phyloP scores from a whole-genome alignment of 2,797 vertebrate genomes.

The Intellagama lesueurii region DNA sequence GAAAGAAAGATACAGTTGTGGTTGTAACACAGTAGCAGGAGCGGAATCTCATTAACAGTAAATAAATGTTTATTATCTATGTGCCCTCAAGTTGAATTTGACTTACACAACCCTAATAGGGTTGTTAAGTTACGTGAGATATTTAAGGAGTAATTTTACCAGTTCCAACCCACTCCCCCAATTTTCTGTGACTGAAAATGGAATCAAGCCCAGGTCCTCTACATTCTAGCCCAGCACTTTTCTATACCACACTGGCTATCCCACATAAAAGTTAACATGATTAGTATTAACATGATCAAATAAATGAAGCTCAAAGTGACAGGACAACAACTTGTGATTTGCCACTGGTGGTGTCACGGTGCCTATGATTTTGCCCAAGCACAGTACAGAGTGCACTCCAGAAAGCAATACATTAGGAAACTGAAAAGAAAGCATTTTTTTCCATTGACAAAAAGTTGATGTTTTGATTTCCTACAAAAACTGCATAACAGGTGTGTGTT shows the following conservation, averaged over 20 bases:
- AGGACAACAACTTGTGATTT: neutral
- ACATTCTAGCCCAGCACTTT: too few species aligned
- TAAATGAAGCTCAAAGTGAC: neutral
- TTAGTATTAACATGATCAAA: neutral
- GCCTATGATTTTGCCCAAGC: neutral
- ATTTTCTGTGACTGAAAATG: too few species aligned
- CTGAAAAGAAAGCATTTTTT: neutral
- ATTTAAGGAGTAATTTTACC: too few species aligned
- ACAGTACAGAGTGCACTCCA: neutral
- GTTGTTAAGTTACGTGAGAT: too few species aligned
- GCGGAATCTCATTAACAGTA: neutral
- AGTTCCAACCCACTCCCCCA: too few species aligned
- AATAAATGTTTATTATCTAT: too few species aligned
- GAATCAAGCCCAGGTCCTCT: too few species aligned
- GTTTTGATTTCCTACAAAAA: neutral
- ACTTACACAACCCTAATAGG: too few species aligned
- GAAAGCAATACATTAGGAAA: neutral
- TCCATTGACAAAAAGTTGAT: neutral
- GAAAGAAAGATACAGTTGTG: neutral
- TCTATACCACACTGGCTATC: too few species aligned
- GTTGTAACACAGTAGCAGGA: neutral
- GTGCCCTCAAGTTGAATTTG: too few species aligned
- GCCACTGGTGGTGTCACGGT: neutral
- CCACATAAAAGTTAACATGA: neutral
- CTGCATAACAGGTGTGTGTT: neutral